Evolutionary conservation across 1,140 invertebrate species (phyloP).

Genomic region (Spodoptera litura): DNA sequence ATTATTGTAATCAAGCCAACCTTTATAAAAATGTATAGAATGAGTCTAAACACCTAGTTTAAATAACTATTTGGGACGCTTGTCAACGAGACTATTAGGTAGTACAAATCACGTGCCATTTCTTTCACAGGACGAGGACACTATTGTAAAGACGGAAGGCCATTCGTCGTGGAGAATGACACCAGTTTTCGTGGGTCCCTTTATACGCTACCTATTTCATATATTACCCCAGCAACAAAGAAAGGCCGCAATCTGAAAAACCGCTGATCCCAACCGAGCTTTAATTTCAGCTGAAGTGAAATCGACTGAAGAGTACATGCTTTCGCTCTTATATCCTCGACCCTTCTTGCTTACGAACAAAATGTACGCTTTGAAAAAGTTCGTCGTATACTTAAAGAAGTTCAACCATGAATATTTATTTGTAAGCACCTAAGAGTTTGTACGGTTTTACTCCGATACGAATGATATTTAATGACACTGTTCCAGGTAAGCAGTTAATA

Average conservation of each 20-base stretch:
- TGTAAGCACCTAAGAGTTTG: constrained; percentile 37
- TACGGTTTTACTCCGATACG: not conserved
- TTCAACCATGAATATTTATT: constrained; percentile 49
- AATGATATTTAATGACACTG: not conserved
- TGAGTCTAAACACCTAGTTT: too few relatives aligned
- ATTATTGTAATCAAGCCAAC: too few relatives aligned
- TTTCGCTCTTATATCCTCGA: constrained; percentile 68
- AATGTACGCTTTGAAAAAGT: constrained; percentile 52
- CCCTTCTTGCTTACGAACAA: constrained; percentile 52
- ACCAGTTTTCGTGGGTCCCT: constrained; percentile 20
- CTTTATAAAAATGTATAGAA: too few relatives aligned
- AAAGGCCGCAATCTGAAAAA: constrained; percentile 51
- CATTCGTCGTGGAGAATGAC: constrained; percentile 46
- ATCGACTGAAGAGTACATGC: constrained; percentile 67
- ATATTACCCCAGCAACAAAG: constrained; percentile 50
- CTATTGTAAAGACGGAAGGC: constrained; percentile 28
- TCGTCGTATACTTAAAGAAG: constrained; percentile 41
- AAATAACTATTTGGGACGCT: too few relatives aligned
- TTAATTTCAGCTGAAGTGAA: constrained; percentile 66
- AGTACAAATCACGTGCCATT: constrained; percentile 25
- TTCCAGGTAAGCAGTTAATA: too few relatives aligned
- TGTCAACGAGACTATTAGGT: not conserved
- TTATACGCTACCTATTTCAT: constrained; percentile 47
- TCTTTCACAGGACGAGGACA: not conserved
- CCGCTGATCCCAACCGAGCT: constrained; percentile 53